Conservation (phyloP, 2,888 invertebrate genomes). For the Hedya salicella region DNA sequence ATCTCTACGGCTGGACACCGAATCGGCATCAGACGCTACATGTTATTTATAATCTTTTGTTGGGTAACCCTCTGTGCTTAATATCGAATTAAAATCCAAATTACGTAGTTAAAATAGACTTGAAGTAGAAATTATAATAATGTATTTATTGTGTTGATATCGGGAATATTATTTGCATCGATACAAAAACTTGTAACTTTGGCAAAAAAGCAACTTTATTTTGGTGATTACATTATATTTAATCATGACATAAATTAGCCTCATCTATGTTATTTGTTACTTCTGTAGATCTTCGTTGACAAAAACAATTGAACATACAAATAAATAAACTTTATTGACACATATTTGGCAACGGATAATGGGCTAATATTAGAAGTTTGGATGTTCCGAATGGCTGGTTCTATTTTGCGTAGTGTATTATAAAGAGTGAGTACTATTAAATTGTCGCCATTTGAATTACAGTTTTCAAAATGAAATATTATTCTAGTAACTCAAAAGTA, state of each 20-base stretch:
- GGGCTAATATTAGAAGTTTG: constrained; percentile 64
- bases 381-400: constrained; percentile 54
- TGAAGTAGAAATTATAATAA: too few relatives aligned
- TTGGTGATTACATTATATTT: too few relatives aligned
- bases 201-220: neutral
- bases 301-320: constrained; percentile 14
- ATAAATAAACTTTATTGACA: constrained; percentile 53
- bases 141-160: too few relatives aligned
- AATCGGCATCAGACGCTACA: neutral
- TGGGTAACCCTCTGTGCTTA: neutral
- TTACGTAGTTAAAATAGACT: too few relatives aligned
- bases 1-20: constrained; percentile 6
- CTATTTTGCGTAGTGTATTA: constrained; percentile 60
- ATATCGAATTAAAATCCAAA: neutral
- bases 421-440: too few relatives aligned
- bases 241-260: too few relatives aligned
- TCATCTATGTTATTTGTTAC: neutral
- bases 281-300: neutral
- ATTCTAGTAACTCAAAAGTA: too few relatives aligned
- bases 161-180: neutral
- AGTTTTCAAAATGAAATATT: too few relatives aligned
- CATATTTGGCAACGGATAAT: constrained; percentile 65
- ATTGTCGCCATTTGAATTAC: too few relatives aligned
- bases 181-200: too few relatives aligned
- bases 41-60: neutral